These are phyloP conservation scores for Hypercompe scribonia DNA, from an alignment of 2,888 invertebrate species.

Conservation along the genomic window DNA sequence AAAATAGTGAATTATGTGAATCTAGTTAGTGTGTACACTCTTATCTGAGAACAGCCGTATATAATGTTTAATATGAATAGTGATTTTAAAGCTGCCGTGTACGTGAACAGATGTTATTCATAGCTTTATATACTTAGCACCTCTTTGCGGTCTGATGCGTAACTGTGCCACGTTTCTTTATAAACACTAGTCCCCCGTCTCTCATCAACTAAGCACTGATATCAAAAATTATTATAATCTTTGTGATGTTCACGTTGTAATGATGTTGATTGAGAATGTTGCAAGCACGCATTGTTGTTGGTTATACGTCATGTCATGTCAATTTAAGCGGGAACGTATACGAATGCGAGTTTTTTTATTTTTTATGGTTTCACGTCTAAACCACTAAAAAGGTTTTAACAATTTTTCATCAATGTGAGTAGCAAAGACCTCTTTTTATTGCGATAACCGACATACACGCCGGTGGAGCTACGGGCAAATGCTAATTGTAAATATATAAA, in stretches of 20 bases:
- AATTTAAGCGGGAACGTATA: neutral
- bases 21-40: neutral
- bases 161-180: slow-evolving; percentile 11
- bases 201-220: neutral
- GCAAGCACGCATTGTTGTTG: neutral
- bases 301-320: neutral
- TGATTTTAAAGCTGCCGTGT: neutral
- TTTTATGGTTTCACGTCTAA: too few relatives aligned
- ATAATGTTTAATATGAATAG: neutral
- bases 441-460: too few relatives aligned
- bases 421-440: too few relatives aligned
- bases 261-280: neutral
- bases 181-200: slow-evolving; percentile 9
- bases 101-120: slow-evolving; percentile 7
- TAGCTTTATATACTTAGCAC: slow-evolving; percentile 16
- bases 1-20: too few relatives aligned
- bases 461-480: too few relatives aligned
- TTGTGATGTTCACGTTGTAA: neutral
- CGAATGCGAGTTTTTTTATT: neutral
- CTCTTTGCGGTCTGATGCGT: neutral
- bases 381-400: too few relatives aligned
- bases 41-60: neutral
- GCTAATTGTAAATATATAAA: too few relatives aligned
- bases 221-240: slow-evolving; percentile 1
- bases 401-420: too few relatives aligned